Evolutionary conservation across 2,113 vertebrate species (phyloP).

Genomic region (Hylia prasina): DNA sequence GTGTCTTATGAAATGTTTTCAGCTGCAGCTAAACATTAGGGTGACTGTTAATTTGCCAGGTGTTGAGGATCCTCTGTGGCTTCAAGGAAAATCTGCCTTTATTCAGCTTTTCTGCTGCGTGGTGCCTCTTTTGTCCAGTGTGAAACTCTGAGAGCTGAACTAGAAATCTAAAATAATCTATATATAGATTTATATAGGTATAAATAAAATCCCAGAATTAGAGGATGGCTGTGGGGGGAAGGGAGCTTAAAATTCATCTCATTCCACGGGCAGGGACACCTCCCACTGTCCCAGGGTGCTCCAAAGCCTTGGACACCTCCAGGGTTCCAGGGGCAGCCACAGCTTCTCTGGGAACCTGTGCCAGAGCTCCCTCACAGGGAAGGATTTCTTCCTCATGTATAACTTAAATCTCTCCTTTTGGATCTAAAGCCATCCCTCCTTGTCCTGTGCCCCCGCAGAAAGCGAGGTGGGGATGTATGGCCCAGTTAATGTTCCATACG

Average conservation of each 20-base stretch:
- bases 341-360: not conserved
- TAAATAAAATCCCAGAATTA: not conserved
- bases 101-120: not conserved
- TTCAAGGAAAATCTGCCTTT: not conserved
- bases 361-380: not conserved
- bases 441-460: not conserved
- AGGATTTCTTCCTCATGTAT: not conserved
- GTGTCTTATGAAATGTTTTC: not conserved
- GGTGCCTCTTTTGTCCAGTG: not conserved
- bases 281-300: not conserved
- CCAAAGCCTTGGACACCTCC: not conserved
- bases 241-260: not conserved
- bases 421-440: not conserved
- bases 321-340: not conserved
- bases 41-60: not conserved
- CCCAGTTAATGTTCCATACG: fast-evolving
- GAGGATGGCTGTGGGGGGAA: not conserved
- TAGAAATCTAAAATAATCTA: not conserved
- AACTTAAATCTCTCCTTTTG: not conserved
- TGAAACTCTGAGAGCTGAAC: not conserved
- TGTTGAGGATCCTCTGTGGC: not conserved
- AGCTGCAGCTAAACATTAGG: not conserved
- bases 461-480: not conserved
- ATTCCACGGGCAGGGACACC: not conserved
- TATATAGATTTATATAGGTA: too few species aligned